Evolutionary conservation across 1,140 invertebrate species (phyloP).

Genomic region (Formica selysi): DNA sequence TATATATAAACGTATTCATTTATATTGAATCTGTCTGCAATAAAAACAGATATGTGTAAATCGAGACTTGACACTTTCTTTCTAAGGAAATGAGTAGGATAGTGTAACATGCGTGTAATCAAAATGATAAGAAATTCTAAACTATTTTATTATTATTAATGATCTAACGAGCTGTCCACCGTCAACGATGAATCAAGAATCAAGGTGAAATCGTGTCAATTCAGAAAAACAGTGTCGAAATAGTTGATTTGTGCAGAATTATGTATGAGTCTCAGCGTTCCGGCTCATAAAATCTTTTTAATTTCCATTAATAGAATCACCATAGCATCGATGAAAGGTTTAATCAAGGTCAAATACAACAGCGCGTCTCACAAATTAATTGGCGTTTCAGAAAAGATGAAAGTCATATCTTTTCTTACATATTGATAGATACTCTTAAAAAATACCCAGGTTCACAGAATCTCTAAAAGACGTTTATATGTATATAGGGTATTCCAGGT

Average conservation of each 20-base stretch:
- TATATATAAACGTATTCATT: no score
- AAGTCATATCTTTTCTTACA: not conserved
- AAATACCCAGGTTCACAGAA: not conserved
- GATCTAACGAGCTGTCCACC: not conserved
- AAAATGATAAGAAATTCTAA: not conserved
- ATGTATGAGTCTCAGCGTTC: not conserved
- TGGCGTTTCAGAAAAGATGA: not conserved
- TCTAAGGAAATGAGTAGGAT: no score
- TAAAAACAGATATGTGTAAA: no score
- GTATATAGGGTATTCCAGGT: no score
- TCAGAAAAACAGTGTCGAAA: not conserved
- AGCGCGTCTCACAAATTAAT: not conserved
- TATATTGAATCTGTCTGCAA: no score
- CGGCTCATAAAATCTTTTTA: constrained; percentile 1
- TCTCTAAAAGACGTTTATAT: not conserved
- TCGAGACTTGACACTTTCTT: no score
- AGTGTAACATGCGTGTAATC: not conserved
- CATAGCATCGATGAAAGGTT: not conserved
- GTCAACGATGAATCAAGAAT: not conserved
- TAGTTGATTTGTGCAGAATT: not conserved
- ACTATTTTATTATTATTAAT: not conserved
- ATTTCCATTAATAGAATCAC: not conserved
- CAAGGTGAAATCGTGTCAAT: constrained; percentile 1
- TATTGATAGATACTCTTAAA: not conserved
- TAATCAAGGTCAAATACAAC: not conserved